These are phyloP conservation scores for Coranthus polyacanthus DNA, from an alignment of 2,797 vertebrate species.

Conservation along the genomic window DNA sequence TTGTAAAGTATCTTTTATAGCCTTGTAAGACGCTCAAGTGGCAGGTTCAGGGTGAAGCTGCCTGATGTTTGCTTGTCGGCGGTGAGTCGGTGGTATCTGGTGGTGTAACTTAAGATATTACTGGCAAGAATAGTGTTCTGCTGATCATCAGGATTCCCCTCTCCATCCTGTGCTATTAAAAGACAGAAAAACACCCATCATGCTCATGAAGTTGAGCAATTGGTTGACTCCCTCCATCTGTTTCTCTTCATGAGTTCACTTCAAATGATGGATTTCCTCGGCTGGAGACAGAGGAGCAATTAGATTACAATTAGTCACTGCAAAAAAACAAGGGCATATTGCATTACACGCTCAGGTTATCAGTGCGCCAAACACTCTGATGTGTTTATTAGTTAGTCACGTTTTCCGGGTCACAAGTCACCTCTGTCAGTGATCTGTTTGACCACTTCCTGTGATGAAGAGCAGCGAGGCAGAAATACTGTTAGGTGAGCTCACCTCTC, in stretches of 20 bases:
- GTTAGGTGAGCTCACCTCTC: constrained; percentile 55
- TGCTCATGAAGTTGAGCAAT: constrained; percentile 4
- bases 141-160: constrained; percentile 56
- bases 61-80: constrained; percentile 34
- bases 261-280: constrained; percentile 15
- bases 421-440: constrained; percentile 55
- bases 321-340: constrained; percentile 17
- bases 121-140: constrained; percentile 50
- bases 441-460: constrained; percentile 70
- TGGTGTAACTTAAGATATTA: constrained; percentile 64
- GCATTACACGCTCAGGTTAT: constrained; percentile 29
- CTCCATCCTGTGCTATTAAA: constrained; percentile 61
- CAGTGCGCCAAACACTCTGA: constrained; percentile 18
- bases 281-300: constrained; percentile 9
- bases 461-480: constrained; percentile 41
- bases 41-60: constrained; percentile 15
- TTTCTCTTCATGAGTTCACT: background rate
- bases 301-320: constrained; percentile 20
- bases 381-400: constrained; percentile 43
- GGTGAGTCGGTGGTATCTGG: constrained; percentile 20
- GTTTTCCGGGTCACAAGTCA: constrained; percentile 53
- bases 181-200: constrained; percentile 42
- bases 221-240: background rate
- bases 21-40: constrained; percentile 31
- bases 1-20: constrained; percentile 53